These are phyloP conservation scores for Anser cygnoides DNA, from an alignment of 2,113 vertebrate genomes.

Conservation along the genomic window DNA sequence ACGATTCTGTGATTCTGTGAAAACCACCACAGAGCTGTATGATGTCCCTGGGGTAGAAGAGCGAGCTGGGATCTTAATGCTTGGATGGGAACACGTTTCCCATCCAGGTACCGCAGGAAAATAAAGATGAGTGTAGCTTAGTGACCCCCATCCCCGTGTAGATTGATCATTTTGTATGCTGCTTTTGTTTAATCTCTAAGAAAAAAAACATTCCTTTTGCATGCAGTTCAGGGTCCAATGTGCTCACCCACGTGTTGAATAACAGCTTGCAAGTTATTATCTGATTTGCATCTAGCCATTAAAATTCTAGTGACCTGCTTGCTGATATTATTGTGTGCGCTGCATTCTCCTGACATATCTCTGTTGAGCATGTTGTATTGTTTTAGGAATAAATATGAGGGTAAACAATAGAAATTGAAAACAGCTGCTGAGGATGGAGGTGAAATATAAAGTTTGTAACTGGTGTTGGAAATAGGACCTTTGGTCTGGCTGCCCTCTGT, in stretches of 20 bases:
- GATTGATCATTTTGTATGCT: background rate
- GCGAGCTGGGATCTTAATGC: accelerated
- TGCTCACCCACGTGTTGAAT: constrained; percentile 4
- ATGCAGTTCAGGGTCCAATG: background rate
- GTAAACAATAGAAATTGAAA: constrained; percentile 17
- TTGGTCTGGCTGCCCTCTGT: background rate
- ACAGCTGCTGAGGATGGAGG: background rate
- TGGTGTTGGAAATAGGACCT: background rate
- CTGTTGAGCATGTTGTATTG: background rate
- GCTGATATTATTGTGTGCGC: constrained; percentile 8
- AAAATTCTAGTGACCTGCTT: constrained; percentile 38
- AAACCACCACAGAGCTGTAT: no score
- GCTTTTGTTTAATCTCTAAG: background rate
- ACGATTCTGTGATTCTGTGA: no score
- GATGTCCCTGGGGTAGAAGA: background rate
- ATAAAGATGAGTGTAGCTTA: background rate
- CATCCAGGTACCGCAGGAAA: background rate
- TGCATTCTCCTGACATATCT: background rate
- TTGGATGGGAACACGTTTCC: accelerated
- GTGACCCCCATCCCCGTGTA: background rate
- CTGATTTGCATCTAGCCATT: constrained; percentile 19
- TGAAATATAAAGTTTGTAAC: background rate
- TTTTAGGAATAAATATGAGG: constrained; percentile 45
- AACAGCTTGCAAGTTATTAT: constrained; percentile 49
- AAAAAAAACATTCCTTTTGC: background rate